Evolutionary conservation across 2,797 vertebrate genomes (phyloP), one percentile per base, ranked within the genome.

Genomic region (Takifugu rubripes): DNA sequence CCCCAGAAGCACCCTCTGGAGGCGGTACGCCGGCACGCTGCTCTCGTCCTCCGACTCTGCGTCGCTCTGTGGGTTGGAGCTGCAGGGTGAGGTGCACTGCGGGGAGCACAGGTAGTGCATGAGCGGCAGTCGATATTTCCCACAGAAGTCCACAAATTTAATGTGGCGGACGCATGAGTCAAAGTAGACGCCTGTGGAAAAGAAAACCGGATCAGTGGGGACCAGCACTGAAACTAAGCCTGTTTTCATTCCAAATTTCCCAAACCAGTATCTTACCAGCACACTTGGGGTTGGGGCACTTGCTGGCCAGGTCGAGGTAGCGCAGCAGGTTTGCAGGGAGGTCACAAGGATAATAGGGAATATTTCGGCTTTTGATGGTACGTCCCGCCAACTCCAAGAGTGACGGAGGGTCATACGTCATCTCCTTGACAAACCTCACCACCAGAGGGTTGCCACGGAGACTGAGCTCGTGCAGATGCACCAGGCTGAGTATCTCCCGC

Each of bases 71-170:
- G 96, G 95, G 64, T 94, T 95, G 54, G 96, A 98, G 89, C 93
- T 94, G 87, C 96, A 96, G 64, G 97, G 95, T 25, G 94, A 95
- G 26, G 94, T 96, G 87, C 96, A 98, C 82, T 92, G 95, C 5
- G 97, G 97, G 25, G 97, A 99, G 88, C 97, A 99, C 88, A 99
- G 89, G 89, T 99, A 99, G 89, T 99, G 96, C 97, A 99, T 99
- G 80, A 99, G 91, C 0, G 97, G 97, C 49, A 99, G 92, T 3
- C 97, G 94, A 44, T 99, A 99, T 88, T 99, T 99, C 50, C 97
- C 97, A 31, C 97, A 99, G 88, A 99, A 99, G 89, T 99, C 97
- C 79, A 99, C 97, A 6, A 99, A 99, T 84, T 98, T 99, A 86
- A 99, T 99, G 42, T 99, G 97, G 54, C 96, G 92, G 80, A 99